Base-by-base conservation (phyloP, 2,888 invertebrate species). In the Megamerina dolium region DNA sequence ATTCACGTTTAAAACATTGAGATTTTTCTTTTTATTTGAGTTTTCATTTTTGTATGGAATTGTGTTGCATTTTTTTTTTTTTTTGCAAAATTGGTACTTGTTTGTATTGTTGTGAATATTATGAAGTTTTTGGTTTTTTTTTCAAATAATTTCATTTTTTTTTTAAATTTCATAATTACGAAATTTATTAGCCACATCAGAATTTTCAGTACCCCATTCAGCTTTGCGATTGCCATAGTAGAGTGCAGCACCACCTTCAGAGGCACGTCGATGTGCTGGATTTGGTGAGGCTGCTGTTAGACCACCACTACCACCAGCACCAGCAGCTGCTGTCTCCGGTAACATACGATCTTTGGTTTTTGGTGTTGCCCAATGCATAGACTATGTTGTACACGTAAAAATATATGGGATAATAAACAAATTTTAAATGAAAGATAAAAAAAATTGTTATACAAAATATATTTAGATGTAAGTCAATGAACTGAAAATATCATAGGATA, bases 351-450 rank as follows among this genome's bases (percentile, higher is more conserved):
- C 89, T 73, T 90, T 89, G 56, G 88, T 89, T 70, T 89, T 90
- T 29, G 88, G 87, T 49, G 85, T 86, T 50, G 85, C 82, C 92
- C 92, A 93, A 67, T 93, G 92, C 87, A 92, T 89, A 39, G 90
- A 88, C 83, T 92, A 53, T 76, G 38, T 9, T 34, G 4, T 3
- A n/a, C 37, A 26, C n/a, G 13, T 9, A 4, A 18, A 31, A 32
- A 21, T 19, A 3, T 30, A 21, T 29, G 14, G 13, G 13, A 23
- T 14, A 23, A 8, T 23, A 17, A 17, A 33, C 9, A 3, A 33
- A 17, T 33, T 3, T 17, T 23, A 23, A 8, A 8, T 23, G 10
- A 23, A 23, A 23, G 10, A 8, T 23, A 23, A 23, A 23, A 23
- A 23, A 23, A 23, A 23, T 23, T 6, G 6, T 8, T 10, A 10